These are phyloP conservation scores for Vireo griseus DNA, from an alignment of 2,797 vertebrate genomes.

Conservation along the genomic window DNA sequence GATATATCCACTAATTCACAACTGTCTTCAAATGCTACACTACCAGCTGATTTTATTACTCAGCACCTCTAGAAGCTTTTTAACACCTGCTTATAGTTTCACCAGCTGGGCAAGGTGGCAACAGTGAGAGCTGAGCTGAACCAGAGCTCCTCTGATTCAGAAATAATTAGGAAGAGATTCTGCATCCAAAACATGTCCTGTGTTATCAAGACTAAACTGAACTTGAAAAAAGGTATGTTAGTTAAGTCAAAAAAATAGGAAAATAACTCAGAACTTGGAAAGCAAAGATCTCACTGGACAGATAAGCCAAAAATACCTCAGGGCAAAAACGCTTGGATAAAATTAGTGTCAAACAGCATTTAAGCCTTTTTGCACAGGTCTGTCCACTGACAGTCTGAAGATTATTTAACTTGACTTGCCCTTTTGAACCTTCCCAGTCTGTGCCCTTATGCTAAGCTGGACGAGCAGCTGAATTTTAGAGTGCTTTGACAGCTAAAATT, in stretches of 20 bases:
- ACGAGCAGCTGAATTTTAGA: neutral
- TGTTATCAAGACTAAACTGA: neutral
- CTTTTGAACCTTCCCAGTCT: neutral
- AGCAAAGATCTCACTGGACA: neutral
- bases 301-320: neutral
- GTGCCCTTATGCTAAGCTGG: neutral
- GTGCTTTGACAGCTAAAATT: neutral
- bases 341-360: neutral
- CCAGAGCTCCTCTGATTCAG: neutral
- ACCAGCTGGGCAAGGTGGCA: neutral
- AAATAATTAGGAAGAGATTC: neutral
- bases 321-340: neutral
- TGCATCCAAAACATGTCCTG: neutral
- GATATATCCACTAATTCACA: neutral
- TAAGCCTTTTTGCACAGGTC: neutral
- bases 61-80: neutral
- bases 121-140: neutral
- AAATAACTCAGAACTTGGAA: neutral
- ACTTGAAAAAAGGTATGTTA: rapidly evolving
- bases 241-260: neutral
- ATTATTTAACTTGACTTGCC: neutral
- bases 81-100: neutral
- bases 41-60: neutral
- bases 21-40: neutral
- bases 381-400: neutral